phyloP scores from a whole-genome alignment of 2,888 invertebrate genomes.

The Leptopilina syphax region DNA sequence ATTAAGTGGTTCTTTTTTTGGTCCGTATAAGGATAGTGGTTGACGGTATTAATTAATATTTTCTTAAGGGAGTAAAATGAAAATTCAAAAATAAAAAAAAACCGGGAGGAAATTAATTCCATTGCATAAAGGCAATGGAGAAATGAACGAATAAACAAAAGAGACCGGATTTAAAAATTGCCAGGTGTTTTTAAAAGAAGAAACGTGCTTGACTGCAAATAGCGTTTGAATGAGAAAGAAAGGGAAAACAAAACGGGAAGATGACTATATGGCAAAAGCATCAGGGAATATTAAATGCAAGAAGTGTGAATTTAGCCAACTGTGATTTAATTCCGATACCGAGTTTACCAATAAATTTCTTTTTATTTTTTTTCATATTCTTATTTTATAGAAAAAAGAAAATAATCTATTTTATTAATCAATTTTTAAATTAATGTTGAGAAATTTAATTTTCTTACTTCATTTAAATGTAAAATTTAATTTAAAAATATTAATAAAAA shows the following conservation, averaged over 20 bases:
- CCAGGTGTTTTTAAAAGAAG: not conserved
- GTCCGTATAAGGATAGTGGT: too few species aligned
- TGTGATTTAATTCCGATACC: constrained; percentile 2
- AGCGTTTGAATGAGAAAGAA: not conserved
- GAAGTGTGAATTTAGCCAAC: constrained; percentile 8
- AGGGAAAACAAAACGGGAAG: not conserved
- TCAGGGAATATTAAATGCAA: constrained; percentile 6
- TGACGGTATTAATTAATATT: too few species aligned
- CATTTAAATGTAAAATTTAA: too few species aligned
- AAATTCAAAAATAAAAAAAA: not conserved
- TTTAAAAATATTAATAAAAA: too few species aligned
- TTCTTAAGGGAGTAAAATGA: not conserved
- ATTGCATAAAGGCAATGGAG: not conserved
- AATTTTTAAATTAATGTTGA: too few species aligned
- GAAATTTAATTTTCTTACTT: too few species aligned
- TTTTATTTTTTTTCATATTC: too few species aligned
- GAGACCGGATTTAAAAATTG: constrained; percentile 3
- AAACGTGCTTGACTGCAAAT: not conserved
- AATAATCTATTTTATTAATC: too few species aligned
- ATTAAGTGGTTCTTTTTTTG: too few species aligned
- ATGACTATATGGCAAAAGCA: not conserved
- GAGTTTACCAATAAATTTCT: too few species aligned
- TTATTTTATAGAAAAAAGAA: too few species aligned
- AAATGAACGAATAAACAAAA: not conserved
- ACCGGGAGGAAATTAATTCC: not conserved